Percentiles rank a stretch among this genome's conserved stretches.
Evolutionary conservation across 2,797 vertebrate species (phyloP).

Genomic region (Sarcoramphus papa): DNA sequence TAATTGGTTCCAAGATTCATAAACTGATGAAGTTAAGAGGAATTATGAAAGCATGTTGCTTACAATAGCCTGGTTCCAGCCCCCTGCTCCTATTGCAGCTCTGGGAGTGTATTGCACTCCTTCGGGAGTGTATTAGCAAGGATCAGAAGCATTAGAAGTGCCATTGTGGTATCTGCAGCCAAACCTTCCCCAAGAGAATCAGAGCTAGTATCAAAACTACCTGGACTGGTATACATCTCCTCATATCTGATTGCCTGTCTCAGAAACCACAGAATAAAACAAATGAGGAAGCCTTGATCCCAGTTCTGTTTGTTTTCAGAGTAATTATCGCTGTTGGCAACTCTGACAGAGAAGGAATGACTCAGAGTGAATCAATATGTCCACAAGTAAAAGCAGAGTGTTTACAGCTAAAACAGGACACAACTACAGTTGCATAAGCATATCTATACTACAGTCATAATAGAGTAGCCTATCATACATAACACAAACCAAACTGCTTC

Average conservation of each 20-base stretch:
- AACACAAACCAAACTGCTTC: background rate
- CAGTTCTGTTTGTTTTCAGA: constrained; percentile 30
- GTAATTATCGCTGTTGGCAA: background rate
- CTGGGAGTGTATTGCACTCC: background rate
- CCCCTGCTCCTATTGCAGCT: background rate
- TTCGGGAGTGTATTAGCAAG: background rate
- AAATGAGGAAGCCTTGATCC: background rate
- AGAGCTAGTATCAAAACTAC: background rate
- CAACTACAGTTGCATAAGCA: background rate
- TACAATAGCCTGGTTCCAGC: background rate
- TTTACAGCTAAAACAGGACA: constrained; percentile 15
- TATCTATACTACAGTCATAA: background rate
- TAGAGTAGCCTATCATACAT: background rate
- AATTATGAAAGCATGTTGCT: background rate
- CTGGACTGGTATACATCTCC: background rate
- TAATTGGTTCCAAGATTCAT: background rate
- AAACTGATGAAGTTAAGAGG: background rate
- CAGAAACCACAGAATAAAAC: background rate
- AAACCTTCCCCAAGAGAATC: background rate
- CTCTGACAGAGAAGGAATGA: constrained; percentile 38
- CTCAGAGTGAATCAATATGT: constrained; percentile 38
- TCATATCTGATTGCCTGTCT: background rate
- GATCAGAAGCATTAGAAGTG: background rate
- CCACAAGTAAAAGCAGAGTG: constrained; percentile 21
- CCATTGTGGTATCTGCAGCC: background rate